phyloP scores from a whole-genome alignment of 2,888 invertebrate species.

The Selenia dentaria region DNA sequence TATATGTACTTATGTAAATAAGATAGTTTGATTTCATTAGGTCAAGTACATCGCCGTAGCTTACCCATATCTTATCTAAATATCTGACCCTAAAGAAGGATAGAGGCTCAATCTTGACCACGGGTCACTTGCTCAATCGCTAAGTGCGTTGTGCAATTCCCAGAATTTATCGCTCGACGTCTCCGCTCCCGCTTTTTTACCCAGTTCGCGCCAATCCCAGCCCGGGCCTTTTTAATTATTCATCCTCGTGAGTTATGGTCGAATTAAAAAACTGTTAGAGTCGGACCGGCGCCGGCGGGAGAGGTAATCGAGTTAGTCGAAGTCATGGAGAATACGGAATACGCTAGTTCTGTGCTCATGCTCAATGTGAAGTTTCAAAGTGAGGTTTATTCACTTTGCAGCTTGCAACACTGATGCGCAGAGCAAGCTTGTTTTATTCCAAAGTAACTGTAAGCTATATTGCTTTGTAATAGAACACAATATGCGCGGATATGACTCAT shows the following conservation, averaged over 20 bases:
- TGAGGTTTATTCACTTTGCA: too few species aligned
- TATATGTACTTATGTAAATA: too few species aligned
- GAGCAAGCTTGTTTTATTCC: too few species aligned
- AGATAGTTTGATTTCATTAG: too few species aligned
- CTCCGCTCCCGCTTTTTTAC: slow-evolving; percentile 66
- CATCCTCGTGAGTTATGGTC: slow-evolving; percentile 84
- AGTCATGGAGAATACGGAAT: slow-evolving; percentile 80
- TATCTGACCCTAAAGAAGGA: slow-evolving; percentile 33
- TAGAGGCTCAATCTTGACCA: slow-evolving; percentile 40
- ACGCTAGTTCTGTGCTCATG: slow-evolving; percentile 25
- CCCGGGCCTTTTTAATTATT: slow-evolving; percentile 83
- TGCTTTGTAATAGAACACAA: slow-evolving; percentile 1
- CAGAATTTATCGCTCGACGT: slow-evolving; percentile 71
- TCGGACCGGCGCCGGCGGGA: slow-evolving; percentile 77
- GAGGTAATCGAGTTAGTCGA: slow-evolving; percentile 78
- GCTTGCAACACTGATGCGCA: too few species aligned
- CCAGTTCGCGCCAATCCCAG: slow-evolving; percentile 69
- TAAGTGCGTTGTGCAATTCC: slow-evolving; percentile 80
- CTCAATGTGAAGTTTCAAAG: not conserved
- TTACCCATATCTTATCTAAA: not conserved
- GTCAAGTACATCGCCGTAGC: too few species aligned
- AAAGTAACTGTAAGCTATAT: not conserved
- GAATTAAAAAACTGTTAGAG: slow-evolving; percentile 86
- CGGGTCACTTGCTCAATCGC: slow-evolving; percentile 54
- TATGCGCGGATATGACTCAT: not conserved